A percentile compares a stretch with the other conserved stretches of the same genome.
Evolutionary conservation across 2,888 invertebrate genomes (phyloP).

Genomic region (Drosophila austrosaltans): DNA sequence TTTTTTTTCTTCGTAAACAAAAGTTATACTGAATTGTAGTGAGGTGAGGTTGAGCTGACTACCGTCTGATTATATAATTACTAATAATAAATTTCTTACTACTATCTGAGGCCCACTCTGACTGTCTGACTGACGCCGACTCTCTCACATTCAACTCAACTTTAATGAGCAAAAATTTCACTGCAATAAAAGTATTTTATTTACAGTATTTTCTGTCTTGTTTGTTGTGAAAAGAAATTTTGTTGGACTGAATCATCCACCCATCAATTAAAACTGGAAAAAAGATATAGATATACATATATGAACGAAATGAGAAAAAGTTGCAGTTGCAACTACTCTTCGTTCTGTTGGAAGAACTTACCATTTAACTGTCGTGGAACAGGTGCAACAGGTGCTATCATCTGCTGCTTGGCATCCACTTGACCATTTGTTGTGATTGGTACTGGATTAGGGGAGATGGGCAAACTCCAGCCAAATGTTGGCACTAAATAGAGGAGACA

Average conservation of each 20-base stretch:
- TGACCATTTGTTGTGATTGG: too few relatives aligned
- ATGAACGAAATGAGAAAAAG: too few relatives aligned
- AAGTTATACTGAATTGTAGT: background rate
- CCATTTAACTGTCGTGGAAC: conserved; percentile 61
- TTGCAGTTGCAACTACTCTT: background rate
- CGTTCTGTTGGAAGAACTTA: conserved; percentile 45
- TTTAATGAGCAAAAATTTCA: conserved; percentile 73
- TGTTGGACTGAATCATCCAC: background rate
- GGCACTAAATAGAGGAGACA: conserved; percentile 44
- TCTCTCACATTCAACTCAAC: conserved; percentile 58
- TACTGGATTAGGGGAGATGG: conserved; percentile 38
- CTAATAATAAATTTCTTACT: conserved; percentile 27
- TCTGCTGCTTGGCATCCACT: background rate
- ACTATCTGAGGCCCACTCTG: conserved; percentile 13
- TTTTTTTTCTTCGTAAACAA: background rate
- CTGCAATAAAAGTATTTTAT: conserved; percentile 63
- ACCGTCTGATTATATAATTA: conserved; percentile 44
- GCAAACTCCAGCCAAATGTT: conserved; percentile 62
- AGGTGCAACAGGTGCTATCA: conserved; percentile 32
- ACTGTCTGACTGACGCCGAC: background rate
- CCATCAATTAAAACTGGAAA: background rate
- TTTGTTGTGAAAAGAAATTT: conserved; percentile 2
- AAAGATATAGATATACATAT: too few relatives aligned
- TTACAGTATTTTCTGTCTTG: conserved; percentile 42
- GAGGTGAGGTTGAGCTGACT: background rate